Conservation (phyloP, 2,113 vertebrate species). For the Siniperca knerii region DNA sequence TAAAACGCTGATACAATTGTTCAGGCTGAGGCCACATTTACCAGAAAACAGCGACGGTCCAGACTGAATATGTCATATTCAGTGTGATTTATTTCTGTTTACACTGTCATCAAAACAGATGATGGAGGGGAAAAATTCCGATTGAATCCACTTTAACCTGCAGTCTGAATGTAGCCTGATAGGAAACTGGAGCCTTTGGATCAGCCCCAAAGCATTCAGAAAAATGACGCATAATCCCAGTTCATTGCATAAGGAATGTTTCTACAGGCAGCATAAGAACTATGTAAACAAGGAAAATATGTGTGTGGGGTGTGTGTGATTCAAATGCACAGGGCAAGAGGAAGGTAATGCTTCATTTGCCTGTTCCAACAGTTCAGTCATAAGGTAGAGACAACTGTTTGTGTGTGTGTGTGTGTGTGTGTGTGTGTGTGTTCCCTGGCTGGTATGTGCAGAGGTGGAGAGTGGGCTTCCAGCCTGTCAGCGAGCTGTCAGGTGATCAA, state of each 20-base stretch:
- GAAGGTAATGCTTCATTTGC: background rate
- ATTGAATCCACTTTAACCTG: background rate
- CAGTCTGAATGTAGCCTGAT: background rate
- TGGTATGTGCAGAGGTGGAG: constrained; percentile 45
- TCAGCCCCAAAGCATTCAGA: background rate
- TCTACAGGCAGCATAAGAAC: background rate
- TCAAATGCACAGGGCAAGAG: background rate
- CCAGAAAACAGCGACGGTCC: too few species aligned
- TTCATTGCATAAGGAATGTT: background rate
- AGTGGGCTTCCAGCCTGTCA: constrained; percentile 38
- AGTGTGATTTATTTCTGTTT: background rate
- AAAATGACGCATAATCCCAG: background rate
- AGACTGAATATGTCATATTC: background rate
- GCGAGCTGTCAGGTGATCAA: constrained; percentile 49
- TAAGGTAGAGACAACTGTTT: background rate
- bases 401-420: constrained; percentile 12
- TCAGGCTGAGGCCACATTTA: too few species aligned
- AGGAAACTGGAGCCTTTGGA: too few species aligned
- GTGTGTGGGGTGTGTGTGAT: background rate
- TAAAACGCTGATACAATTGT: too few species aligned
- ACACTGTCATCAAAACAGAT: background rate
- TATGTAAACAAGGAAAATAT: background rate
- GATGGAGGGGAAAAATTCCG: too few species aligned
- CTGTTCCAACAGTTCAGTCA: constrained; percentile 34
- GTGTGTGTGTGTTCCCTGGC: background rate